A percentile compares a stretch with the other conserved stretches of the same genome.
Evolutionary conservation across 1,140 invertebrate genomes (phyloP).

Genomic region (Drosophila rufa): DNA sequence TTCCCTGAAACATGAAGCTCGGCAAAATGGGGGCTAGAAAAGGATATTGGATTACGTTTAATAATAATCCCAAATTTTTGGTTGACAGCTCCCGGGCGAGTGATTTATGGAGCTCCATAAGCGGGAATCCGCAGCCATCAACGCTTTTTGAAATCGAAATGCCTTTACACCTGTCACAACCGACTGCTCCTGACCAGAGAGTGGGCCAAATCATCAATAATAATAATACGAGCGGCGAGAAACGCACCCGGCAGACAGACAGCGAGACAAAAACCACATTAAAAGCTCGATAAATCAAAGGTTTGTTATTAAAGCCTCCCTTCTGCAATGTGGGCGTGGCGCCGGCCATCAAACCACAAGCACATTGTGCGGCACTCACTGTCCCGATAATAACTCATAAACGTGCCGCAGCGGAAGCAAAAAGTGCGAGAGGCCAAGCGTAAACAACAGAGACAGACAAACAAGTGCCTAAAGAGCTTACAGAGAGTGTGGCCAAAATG

Average conservation of each 20-base stretch:
- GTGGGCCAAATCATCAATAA: constrained; percentile 66
- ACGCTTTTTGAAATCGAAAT: constrained; percentile 11
- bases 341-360: constrained; percentile 32
- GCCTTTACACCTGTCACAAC: constrained; percentile 63
- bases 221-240: constrained; percentile 27
- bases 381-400: constrained; percentile 55
- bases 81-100: constrained; percentile 3
- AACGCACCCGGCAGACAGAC: constrained; percentile 19
- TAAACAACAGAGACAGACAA: constrained; percentile 11
- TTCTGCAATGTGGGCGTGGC: constrained; percentile 26
- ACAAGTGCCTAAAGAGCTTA: constrained; percentile 52
- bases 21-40: background rate
- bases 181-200: constrained; percentile 8
- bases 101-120: constrained; percentile 28
- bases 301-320: constrained; percentile 38
- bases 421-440: background rate
- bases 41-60: constrained; percentile 15
- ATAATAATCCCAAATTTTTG: background rate
- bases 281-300: constrained; percentile 72
- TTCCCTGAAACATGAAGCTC: background rate
- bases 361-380: constrained; percentile 28
- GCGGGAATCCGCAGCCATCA: constrained; percentile 10
- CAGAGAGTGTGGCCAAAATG: constrained; percentile 24
- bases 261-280: constrained; percentile 57
- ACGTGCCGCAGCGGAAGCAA: constrained; percentile 32